Percentiles rank a stretch among this genome's conserved stretches.
These are phyloP conservation scores for Trilocha varians DNA, from an alignment of 2,888 invertebrate genomes.

Conservation along the genomic window DNA sequence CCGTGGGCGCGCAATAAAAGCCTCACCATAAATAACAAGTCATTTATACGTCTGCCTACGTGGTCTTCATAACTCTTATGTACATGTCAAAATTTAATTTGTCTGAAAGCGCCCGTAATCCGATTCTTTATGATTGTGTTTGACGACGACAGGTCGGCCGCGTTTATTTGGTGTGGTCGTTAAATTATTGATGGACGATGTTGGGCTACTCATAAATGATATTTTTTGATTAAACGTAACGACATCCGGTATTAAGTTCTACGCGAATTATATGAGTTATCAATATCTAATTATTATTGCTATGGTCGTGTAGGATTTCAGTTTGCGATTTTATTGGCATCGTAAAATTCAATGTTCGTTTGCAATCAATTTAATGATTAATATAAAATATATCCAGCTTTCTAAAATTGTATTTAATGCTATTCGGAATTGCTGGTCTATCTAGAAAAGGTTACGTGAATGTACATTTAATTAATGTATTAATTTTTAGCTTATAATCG, in stretches of 20 bases:
- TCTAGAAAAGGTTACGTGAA: too few species aligned
- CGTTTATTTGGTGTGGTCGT: constrained; percentile 22
- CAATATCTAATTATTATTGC: constrained; percentile 26
- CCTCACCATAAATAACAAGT: constrained; percentile 19
- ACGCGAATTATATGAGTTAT: constrained; percentile 17
- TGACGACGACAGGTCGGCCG: constrained; percentile 22
- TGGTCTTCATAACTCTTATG: constrained; percentile 17
- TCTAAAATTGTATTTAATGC: too few species aligned
- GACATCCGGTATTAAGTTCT: constrained; percentile 31
- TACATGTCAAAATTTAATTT: constrained; percentile 18
- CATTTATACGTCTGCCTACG: constrained; percentile 14
- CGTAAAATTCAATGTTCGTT: constrained; percentile 26
- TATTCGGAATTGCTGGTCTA: too few species aligned
- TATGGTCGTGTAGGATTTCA: constrained; percentile 23
- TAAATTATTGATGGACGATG: constrained; percentile 25
- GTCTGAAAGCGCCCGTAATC: constrained; percentile 21
- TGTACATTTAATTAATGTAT: constrained; percentile 12
- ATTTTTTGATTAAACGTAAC: constrained; percentile 27
- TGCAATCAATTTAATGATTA: constrained; percentile 21
- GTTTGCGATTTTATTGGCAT: constrained; percentile 34
- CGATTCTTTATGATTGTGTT: constrained; percentile 24
- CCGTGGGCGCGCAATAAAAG: constrained; percentile 20
- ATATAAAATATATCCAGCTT: constrained; percentile 21
- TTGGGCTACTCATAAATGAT: constrained; percentile 24
- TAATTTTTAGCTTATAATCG: constrained; percentile 19